Evolutionary conservation across 1,140 invertebrate genomes (phyloP).

Genomic region (Nylanderia fulva): DNA sequence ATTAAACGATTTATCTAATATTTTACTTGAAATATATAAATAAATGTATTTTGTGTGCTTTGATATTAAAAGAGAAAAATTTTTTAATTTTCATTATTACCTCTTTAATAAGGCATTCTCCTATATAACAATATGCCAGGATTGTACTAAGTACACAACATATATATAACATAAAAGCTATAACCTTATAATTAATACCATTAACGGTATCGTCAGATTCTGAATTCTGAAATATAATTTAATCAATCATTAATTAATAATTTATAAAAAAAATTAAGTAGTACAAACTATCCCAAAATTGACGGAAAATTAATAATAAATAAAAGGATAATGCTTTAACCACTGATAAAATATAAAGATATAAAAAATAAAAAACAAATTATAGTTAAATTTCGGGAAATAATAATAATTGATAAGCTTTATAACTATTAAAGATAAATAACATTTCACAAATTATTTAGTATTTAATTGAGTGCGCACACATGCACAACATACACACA

Average conservation of each 20-base stretch:
- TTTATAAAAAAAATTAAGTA: not conserved
- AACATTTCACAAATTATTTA: too few species aligned
- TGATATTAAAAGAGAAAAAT: not conserved
- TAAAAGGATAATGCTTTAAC: not conserved
- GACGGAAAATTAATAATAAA: not conserved
- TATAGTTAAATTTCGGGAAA: too few species aligned
- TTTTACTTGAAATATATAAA: too few species aligned
- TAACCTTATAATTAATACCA: too few species aligned
- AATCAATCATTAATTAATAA: not conserved
- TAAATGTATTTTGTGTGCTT: too few species aligned
- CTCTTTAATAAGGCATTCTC: slow-evolving; percentile 59
- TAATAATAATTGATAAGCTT: too few species aligned
- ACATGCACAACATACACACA: too few species aligned
- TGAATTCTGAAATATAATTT: slow-evolving; percentile 31
- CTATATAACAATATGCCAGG: slow-evolving; percentile 58
- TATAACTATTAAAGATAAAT: too few species aligned
- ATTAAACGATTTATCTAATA: too few species aligned
- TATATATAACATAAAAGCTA: not conserved
- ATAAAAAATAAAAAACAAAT: too few species aligned
- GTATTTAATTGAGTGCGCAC: too few species aligned
- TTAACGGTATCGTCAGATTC: not conserved
- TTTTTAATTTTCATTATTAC: slow-evolving; percentile 7
- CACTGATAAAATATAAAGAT: too few species aligned
- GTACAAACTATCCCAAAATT: not conserved
- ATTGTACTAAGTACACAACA: not conserved